A percentile compares a stretch with the other conserved stretches of the same genome.
These are phyloP conservation scores for Paratrypauchen microcephalus DNA, from an alignment of 2,797 vertebrate genomes.

Conservation along the genomic window DNA sequence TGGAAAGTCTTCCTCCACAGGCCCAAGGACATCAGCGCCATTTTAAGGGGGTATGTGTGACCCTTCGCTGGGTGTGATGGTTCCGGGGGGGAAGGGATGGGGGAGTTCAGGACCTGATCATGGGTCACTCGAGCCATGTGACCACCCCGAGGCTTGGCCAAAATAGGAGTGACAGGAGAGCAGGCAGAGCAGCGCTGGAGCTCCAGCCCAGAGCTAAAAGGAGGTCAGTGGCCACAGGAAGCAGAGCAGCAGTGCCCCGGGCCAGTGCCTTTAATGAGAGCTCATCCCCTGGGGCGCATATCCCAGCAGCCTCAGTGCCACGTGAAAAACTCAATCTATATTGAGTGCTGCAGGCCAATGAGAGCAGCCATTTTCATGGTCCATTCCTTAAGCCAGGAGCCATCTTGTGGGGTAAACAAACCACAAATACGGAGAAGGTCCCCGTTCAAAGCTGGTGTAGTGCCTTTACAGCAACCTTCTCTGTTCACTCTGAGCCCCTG, in stretches of 20 bases:
- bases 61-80: constrained; percentile 51
- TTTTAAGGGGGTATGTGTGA: constrained; percentile 64
- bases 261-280: constrained; percentile 85
- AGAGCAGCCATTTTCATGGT: constrained; percentile 77
- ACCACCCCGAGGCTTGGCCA: constrained; percentile 68
- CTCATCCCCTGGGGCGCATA: constrained; percentile 82
- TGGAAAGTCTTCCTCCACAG: constrained; percentile 53
- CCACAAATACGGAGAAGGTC: constrained; percentile 60
- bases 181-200: constrained; percentile 67
- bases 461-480: constrained; percentile 27
- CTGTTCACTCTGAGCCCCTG: constrained; percentile 11
- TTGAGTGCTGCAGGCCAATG: constrained; percentile 61
- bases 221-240: constrained; percentile 94
- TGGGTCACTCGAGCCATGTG: constrained; percentile 83
- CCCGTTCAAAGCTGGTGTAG: constrained; percentile 34
- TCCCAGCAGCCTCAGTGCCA: constrained; percentile 74
- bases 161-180: constrained; percentile 76
- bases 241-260: constrained; percentile 73
- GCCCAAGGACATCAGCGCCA: constrained; percentile 63
- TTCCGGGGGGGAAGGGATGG: constrained; percentile 62
- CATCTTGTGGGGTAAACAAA: constrained; percentile 77
- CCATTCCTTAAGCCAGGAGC: constrained; percentile 70
- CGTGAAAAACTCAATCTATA: constrained; percentile 77
- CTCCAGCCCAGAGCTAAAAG: constrained; percentile 84
- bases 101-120: constrained; percentile 80